Evolutionary conservation across 2,888 invertebrate genomes (phyloP), one percentile per base, ranked within the genome.

Genomic region (Drosophila mettleri): DNA sequence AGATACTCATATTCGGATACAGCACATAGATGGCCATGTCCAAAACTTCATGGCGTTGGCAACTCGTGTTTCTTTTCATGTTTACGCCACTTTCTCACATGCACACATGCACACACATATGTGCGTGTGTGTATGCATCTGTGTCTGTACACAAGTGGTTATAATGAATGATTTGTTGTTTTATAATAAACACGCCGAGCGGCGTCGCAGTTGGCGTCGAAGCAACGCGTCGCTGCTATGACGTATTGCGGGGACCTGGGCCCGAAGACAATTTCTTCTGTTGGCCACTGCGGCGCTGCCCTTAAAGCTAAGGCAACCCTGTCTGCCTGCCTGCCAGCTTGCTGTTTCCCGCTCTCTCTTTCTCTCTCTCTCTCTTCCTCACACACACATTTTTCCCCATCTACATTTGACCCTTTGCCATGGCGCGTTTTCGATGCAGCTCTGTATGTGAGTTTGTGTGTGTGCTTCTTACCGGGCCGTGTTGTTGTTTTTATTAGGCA

Each of bases 151-250:
- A 86, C 88, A 86, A 86, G 86, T 88, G 87, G 86, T 82, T 88
- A 86, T 86, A 86, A 86, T 86, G 79, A 88, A 89, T 90, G 91
- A 91, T 91, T 91, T 91, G 90, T 89, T 86, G 91, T 90, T 90
- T 89, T 90, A 90, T 89, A 90, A 91, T 91, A 90, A 89, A 91
- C 90, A 89, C 88, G 75, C 74, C 81, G 86, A 52, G 60, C 88
- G 82, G 69, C 84, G 73, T 65, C 69, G 82, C 59, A 58, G 74
- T 60, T 76, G 18, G 20, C 68, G 60, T 62, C 69, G 81, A 49
- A 62, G 69, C 75, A 20, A 54, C 39, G 68, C 64, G 46, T 62
- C 39, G 68, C 65, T 58, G 71, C 78, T 78, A 74, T 83, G 83
- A 83, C 88, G 88, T 88, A 83, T 76, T 58, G 59, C 58, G 73